A percentile compares a stretch with the other conserved stretches of the same genome.
phyloP scores from a whole-genome alignment of 2,888 invertebrate genomes.

The Eristalis intricaria region DNA sequence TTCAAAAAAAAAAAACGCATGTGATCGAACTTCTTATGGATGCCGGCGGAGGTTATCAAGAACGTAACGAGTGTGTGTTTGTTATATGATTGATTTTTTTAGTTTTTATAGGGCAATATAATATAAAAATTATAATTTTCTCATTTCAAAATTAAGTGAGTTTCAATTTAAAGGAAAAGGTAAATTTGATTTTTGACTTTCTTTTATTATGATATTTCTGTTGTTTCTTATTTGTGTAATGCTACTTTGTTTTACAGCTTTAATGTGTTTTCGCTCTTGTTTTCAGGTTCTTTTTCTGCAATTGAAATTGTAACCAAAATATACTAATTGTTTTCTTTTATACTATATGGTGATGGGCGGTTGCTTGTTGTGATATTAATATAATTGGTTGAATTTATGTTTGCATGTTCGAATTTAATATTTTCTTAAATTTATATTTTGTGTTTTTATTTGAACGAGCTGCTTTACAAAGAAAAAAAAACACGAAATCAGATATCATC shows the following conservation, averaged over 20 bases:
- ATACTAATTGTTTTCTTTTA: constrained; percentile 10
- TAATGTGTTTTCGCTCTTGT: constrained; percentile 57
- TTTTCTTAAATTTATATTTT: constrained; percentile 55
- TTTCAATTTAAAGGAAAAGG: constrained; percentile 61
- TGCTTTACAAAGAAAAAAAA: constrained; percentile 20
- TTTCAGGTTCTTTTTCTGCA: constrained; percentile 62
- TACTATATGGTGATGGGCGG: constrained; percentile 25
- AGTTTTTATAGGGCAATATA: constrained; percentile 9
- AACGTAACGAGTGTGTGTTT: constrained; percentile 52
- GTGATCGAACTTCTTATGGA: constrained; percentile 42
- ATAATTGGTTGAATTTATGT: constrained; percentile 10
- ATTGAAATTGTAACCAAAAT: constrained; percentile 1
- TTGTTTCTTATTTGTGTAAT: constrained; percentile 46
- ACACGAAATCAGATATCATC: constrained; percentile 58
- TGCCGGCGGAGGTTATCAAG: constrained; percentile 28
- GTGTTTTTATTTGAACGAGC: constrained; percentile 50
- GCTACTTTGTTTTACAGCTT: constrained; percentile 64
- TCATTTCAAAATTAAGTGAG: neutral
- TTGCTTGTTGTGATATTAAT: neutral
- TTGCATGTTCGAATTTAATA: constrained; percentile 38
- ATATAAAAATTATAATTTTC: constrained; percentile 31
- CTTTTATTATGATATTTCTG: constrained; percentile 27
- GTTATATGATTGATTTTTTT: constrained; percentile 38
- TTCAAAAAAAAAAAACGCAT: constrained; percentile 47
- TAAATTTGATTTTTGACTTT: constrained; percentile 66